Percentiles rank a stretch among this genome's conserved stretches.
Conservation (phyloP, 2,113 vertebrate species). For the Megaleporinus macrocephalus region DNA sequence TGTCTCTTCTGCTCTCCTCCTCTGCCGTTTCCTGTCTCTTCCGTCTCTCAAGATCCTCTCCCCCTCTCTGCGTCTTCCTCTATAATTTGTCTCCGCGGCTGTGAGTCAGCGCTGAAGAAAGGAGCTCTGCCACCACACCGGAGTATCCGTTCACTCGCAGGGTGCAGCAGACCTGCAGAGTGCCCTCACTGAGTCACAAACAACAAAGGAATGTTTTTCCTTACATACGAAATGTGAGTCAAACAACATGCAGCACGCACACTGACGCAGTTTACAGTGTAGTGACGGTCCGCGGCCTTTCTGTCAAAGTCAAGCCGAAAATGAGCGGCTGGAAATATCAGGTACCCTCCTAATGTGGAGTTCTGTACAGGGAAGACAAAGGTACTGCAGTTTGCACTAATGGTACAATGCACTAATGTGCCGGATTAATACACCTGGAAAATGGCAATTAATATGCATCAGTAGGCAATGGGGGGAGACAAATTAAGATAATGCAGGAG, state of each 20-base stretch:
- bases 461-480: conserved; percentile 35
- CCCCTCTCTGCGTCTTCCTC: conserved; percentile 48
- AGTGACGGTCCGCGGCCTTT: background rate
- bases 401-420: conserved; percentile 2
- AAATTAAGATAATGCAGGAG: conserved; percentile 25
- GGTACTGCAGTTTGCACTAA: background rate
- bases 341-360: background rate
- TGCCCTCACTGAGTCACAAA: conserved; percentile 20
- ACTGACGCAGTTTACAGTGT: background rate
- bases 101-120: conserved; percentile 61
- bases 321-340: background rate
- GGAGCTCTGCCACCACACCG: conserved; percentile 43
- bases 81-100: conserved; percentile 59
- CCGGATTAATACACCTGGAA: conserved; percentile 21
- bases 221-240: conserved; percentile 17
- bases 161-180: conserved; percentile 46
- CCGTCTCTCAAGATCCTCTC: conserved; percentile 22
- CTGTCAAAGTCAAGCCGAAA: background rate
- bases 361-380: background rate
- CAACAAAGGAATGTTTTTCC: conserved; percentile 7
- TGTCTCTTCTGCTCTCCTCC: conserved; percentile 28
- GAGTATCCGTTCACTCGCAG: conserved; percentile 64
- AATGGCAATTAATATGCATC: conserved; percentile 49
- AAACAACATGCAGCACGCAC: background rate
- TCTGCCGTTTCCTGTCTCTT: conserved; percentile 29